These are phyloP conservation scores for Oreochromis mossambicus DNA, from an alignment of 2,797 vertebrate genomes.

Conservation along the genomic window DNA sequence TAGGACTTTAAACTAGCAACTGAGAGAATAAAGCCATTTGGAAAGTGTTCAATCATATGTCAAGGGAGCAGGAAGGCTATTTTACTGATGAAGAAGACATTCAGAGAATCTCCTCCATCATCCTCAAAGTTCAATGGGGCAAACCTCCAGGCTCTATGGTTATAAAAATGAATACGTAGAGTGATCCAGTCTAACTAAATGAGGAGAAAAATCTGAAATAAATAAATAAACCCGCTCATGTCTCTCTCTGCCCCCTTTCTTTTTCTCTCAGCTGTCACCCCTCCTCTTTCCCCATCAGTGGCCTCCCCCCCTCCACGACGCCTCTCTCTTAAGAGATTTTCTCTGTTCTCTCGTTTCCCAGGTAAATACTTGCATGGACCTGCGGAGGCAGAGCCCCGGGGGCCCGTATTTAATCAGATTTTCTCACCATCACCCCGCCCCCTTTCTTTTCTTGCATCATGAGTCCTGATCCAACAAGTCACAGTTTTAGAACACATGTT, in stretches of 20 bases:
- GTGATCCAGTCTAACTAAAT: background rate
- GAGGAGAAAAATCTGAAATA: background rate
- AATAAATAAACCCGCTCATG: conserved; percentile 34
- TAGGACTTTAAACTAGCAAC: background rate
- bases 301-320: conserved; percentile 73
- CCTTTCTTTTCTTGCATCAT: conserved; percentile 1
- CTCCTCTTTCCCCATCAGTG: conserved; percentile 76
- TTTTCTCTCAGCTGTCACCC: conserved; percentile 69
- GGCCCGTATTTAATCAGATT: background rate
- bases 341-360: conserved; percentile 81
- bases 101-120: background rate
- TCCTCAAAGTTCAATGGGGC: background rate
- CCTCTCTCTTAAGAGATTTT: conserved; percentile 81
- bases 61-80: background rate
- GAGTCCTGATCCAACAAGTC: conserved; percentile 67
- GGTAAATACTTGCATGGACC: conserved; percentile 73
- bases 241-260: conserved; percentile 44
- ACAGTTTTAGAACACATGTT: background rate
- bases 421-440: background rate
- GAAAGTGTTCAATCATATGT: background rate
- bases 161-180: background rate
- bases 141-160: background rate
- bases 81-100: background rate
- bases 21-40: background rate
- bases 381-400: background rate